Conservation (phyloP, 2,888 invertebrate species). For the Altica lythri region DNA sequence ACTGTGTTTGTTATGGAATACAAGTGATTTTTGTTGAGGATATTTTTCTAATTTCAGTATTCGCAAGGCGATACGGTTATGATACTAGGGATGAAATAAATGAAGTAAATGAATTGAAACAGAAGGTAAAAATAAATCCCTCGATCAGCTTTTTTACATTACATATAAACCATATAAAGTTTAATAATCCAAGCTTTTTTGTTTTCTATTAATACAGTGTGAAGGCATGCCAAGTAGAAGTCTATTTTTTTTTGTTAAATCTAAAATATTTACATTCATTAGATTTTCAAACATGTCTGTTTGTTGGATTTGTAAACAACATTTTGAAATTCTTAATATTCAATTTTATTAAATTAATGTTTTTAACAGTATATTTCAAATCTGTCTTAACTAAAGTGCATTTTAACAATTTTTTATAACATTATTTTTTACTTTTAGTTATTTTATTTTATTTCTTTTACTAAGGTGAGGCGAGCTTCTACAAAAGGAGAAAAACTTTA, state of each 20-base stretch:
- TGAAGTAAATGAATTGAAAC: slow-evolving; percentile 32
- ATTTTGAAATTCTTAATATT: too few species aligned
- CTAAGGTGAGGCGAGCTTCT: too few species aligned
- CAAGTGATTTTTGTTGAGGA: background rate
- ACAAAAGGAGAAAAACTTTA: too few species aligned
- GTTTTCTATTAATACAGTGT: slow-evolving; percentile 24
- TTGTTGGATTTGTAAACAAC: too few species aligned
- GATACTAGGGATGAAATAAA: slow-evolving; percentile 36
- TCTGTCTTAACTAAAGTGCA: too few species aligned
- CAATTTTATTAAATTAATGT: too few species aligned
- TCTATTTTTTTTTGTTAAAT: background rate
- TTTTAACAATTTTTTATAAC: too few species aligned
- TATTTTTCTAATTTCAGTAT: slow-evolving; percentile 41
- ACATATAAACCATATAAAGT: slow-evolving; percentile 6
- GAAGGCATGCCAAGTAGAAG: slow-evolving; percentile 19
- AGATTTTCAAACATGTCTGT: too few species aligned
- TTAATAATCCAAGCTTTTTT: slow-evolving; percentile 21
- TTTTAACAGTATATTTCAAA: too few species aligned
- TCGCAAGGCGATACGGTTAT: slow-evolving; percentile 44
- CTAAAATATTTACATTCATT: background rate
- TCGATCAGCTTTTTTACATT: slow-evolving; percentile 2
- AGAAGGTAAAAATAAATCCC: slow-evolving; percentile 27
- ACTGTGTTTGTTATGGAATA: background rate
- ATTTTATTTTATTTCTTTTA: too few species aligned
- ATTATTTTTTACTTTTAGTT: too few species aligned